Evolutionary conservation across 2,797 vertebrate genomes (phyloP).

Genomic region (Furcifer pardalis): DNA sequence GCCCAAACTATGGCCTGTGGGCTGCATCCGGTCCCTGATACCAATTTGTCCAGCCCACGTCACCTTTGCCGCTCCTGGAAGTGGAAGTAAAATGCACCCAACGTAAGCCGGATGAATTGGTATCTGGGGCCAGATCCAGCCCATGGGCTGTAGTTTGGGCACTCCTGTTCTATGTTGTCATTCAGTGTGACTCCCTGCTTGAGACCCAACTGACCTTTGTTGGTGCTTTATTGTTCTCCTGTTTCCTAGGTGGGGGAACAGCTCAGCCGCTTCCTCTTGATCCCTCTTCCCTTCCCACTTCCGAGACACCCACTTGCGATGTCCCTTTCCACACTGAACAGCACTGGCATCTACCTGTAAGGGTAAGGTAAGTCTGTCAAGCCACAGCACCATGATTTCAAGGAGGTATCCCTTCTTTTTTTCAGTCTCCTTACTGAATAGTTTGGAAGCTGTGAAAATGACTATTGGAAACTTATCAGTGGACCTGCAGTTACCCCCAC

Average conservation of each 20-base stretch:
- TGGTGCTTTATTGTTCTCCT: background rate
- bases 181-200: background rate
- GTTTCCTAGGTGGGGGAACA: background rate
- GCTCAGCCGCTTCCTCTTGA: constrained; percentile 5
- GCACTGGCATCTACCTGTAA: background rate
- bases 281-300: background rate
- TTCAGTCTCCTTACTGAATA: background rate
- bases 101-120: no score
- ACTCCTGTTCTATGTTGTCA: background rate
- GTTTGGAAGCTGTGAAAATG: background rate
- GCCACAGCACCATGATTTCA: background rate
- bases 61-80: no score
- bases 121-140: no score
- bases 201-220: constrained; percentile 1
- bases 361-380: constrained; percentile 27
- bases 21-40: no score
- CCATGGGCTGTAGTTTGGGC: no score
- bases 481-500: constrained; percentile 28
- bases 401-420: background rate
- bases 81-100: no score
- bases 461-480: background rate
- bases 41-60: no score
- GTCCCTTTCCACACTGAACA: constrained; percentile 20
- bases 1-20: no score
- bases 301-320: constrained; percentile 9